These are phyloP conservation scores for Heliconius congener DNA, from an alignment of 1,140 invertebrate genomes.

Conservation along the genomic window DNA sequence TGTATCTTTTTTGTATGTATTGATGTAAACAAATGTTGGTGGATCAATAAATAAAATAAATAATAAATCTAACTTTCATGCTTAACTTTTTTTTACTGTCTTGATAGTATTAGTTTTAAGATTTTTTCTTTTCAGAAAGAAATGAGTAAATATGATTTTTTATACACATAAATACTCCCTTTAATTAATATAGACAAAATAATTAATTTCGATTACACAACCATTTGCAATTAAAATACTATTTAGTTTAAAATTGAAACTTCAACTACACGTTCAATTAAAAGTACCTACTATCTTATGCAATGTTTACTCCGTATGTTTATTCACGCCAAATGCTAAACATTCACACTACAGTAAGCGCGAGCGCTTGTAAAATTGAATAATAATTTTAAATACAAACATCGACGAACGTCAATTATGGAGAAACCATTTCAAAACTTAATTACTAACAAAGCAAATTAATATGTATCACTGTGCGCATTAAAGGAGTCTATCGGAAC, in stretches of 20 bases:
- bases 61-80: too few relatives aligned
- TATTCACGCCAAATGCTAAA: neutral
- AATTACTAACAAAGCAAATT: constrained; percentile 47
- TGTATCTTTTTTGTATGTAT: too few relatives aligned
- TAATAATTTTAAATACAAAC: constrained; percentile 43
- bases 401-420: constrained; percentile 39
- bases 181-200: too few relatives aligned
- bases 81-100: too few relatives aligned
- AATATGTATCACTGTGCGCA: constrained; percentile 45
- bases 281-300: constrained; percentile 2
- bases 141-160: too few relatives aligned
- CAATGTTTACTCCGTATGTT: neutral
- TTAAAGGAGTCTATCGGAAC: constrained; percentile 44
- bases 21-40: too few relatives aligned
- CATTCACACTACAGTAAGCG: neutral
- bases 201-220: neutral
- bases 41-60: too few relatives aligned
- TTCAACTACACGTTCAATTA: neutral
- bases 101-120: too few relatives aligned
- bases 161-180: too few relatives aligned
- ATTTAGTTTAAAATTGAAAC: neutral
- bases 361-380: constrained; percentile 37
- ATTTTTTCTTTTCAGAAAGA: too few relatives aligned
- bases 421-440: constrained; percentile 37
- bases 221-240: neutral